These are phyloP conservation scores for Trogon melanurus DNA, from an alignment of 2,113 vertebrate genomes.

Conservation along the genomic window DNA sequence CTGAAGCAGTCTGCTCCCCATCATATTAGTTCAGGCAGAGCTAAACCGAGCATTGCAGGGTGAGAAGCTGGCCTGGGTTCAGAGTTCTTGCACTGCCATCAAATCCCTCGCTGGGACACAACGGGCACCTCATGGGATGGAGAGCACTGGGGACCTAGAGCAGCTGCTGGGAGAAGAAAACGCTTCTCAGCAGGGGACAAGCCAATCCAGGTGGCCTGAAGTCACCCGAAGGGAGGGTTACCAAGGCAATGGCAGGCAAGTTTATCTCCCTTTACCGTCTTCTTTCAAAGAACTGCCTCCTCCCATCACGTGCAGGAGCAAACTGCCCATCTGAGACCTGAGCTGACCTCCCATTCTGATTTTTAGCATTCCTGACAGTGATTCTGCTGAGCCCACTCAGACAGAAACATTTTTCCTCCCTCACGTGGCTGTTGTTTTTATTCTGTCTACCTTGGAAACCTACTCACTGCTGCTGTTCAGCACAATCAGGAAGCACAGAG, in stretches of 20 bases:
- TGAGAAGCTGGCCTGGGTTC: not conserved
- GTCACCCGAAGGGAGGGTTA: not conserved
- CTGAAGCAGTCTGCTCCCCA: not conserved
- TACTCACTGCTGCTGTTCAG: not conserved
- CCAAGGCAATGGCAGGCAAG: not conserved
- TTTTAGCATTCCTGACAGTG: constrained; percentile 54
- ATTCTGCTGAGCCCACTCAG: not conserved
- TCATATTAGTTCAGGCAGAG: not conserved
- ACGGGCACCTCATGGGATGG: rapidly evolving
- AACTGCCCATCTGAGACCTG: not conserved
- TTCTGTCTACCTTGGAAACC: not conserved
- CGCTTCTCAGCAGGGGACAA: not conserved
- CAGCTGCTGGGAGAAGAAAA: not conserved
- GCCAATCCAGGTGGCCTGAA: not conserved
- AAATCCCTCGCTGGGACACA: rapidly evolving
- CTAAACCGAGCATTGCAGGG: not conserved
- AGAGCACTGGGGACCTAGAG: not conserved
- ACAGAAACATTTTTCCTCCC: constrained; percentile 21
- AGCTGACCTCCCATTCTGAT: constrained; percentile 12
- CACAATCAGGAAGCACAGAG: not conserved
- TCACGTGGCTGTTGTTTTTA: not conserved
- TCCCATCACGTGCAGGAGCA: rapidly evolving
- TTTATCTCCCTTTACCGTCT: not conserved
- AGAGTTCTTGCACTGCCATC: rapidly evolving
- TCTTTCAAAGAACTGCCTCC: not conserved